Conservation (phyloP, 2,797 vertebrate genomes). For the Hoplostethus mediterraneus region DNA sequence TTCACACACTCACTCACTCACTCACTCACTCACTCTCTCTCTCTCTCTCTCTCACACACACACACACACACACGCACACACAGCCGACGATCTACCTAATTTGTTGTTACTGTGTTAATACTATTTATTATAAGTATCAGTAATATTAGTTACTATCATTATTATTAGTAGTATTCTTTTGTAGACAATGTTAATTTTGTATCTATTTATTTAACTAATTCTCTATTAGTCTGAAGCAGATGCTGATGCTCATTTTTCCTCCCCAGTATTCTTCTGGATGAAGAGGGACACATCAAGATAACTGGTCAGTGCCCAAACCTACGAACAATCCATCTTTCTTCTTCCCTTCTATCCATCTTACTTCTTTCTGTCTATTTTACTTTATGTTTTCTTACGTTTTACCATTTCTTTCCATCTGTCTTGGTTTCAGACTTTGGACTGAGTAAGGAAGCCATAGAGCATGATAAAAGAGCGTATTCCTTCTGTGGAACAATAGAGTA, state of each 20-base stretch:
- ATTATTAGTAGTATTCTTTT: background rate
- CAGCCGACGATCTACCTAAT: no score
- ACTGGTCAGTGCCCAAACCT: slow-evolving; percentile 86
- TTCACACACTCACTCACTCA: background rate
- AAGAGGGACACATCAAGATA: slow-evolving; percentile 97
- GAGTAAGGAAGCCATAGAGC: slow-evolving; percentile 96
- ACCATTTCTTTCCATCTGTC: background rate
- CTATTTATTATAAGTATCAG: no score
- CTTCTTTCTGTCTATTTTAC: background rate
- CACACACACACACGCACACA: background rate
- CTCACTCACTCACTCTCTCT: background rate
- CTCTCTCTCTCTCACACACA: slow-evolving; percentile 5
- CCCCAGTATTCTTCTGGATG: slow-evolving; percentile 94
- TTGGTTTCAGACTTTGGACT: slow-evolving; percentile 91
- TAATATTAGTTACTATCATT: no score
- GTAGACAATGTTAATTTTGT: background rate
- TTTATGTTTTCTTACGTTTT: background rate
- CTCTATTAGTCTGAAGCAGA: background rate
- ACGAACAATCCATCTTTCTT: background rate
- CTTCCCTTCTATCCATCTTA: background rate
- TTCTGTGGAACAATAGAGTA: slow-evolving; percentile 99
- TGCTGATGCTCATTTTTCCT: slow-evolving; percentile 16
- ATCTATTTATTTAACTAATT: background rate
- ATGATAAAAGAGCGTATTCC: slow-evolving; percentile 95
- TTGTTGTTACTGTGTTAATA: no score